Evolutionary conservation across 92 coral and sea anemone genomes (phyloP).

Genomic region (Porites evermanni): DNA sequence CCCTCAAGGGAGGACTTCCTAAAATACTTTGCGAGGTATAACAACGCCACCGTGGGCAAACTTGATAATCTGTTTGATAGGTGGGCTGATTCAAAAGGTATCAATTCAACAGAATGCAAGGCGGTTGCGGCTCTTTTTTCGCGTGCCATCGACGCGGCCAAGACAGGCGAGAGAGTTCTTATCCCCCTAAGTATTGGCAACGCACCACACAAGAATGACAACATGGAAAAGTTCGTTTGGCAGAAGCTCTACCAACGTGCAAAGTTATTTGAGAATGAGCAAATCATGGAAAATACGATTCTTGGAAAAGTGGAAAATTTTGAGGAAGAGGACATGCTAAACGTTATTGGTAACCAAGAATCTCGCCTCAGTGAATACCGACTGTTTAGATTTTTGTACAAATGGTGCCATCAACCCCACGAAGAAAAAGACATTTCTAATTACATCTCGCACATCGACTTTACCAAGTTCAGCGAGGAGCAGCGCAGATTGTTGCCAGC

Average conservation of each 20-base stretch:
- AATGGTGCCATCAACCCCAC: slow-evolving; percentile 66
- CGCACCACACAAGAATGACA: slow-evolving; percentile 24
- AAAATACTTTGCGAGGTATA: slow-evolving; percentile 79
- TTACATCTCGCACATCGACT: slow-evolving; percentile 65
- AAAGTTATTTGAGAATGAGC: slow-evolving; percentile 64
- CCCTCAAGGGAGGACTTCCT: slow-evolving; percentile 67
- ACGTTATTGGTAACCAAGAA: slow-evolving; percentile 54
- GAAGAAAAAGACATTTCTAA: slow-evolving; percentile 46
- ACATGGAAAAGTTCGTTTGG: slow-evolving; percentile 76
- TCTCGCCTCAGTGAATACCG: slow-evolving; percentile 75
- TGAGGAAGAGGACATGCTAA: slow-evolving; percentile 62
- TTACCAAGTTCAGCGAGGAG: slow-evolving; percentile 62
- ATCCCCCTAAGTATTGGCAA: slow-evolving; percentile 51
- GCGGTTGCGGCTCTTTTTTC: slow-evolving; percentile 80
- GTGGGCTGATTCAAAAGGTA: slow-evolving; percentile 92
- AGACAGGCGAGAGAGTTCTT: slow-evolving; percentile 83
- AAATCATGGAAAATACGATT: slow-evolving; percentile 22
- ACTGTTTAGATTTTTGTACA: slow-evolving; percentile 75
- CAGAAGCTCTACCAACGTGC: slow-evolving; percentile 71
- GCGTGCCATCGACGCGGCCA: slow-evolving; percentile 90
- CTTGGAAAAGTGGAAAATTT: slow-evolving; percentile 39
- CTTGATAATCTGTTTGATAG: slow-evolving; percentile 64
- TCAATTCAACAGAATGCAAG: slow-evolving; percentile 75
- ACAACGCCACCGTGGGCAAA: slow-evolving; percentile 72
- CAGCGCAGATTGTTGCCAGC: slow-evolving; percentile 54